These are phyloP conservation scores for Lagopus leucura DNA, from an alignment of 2,113 vertebrate genomes.

Conservation along the genomic window DNA sequence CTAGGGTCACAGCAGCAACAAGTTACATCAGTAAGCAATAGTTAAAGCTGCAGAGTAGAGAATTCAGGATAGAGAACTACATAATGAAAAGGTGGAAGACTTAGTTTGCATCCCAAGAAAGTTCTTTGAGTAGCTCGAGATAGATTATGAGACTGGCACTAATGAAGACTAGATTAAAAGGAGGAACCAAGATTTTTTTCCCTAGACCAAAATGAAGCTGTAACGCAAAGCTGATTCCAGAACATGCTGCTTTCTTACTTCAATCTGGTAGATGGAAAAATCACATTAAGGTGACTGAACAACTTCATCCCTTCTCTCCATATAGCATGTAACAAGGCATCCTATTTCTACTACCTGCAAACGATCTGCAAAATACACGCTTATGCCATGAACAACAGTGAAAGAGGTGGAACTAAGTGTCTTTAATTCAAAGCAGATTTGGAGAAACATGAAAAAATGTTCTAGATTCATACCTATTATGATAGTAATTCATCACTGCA, in stretches of 20 bases:
- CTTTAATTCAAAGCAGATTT: neutral
- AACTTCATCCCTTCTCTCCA: neutral
- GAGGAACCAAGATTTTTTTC: neutral
- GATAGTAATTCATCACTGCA: neutral
- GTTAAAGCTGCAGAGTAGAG: neutral
- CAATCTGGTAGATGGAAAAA: neutral
- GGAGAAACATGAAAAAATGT: neutral
- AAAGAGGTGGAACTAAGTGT: neutral
- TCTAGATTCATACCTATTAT: neutral
- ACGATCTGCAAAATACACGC: neutral
- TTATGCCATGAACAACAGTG: neutral
- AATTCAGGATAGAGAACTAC: neutral
- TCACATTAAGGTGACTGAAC: neutral
- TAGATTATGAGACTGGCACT: neutral
- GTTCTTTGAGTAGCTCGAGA: neutral
- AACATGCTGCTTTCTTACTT: neutral
- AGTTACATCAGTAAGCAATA: neutral
- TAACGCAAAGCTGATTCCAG: neutral
- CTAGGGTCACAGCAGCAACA: neutral
- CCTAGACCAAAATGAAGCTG: neutral
- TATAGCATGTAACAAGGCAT: neutral
- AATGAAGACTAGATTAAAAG: neutral
- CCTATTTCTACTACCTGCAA: neutral
- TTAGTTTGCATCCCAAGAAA: neutral
- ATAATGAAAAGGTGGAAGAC: neutral